phyloP scores from a whole-genome alignment of 2,888 invertebrate genomes.

The Ennomos quercinarius region DNA sequence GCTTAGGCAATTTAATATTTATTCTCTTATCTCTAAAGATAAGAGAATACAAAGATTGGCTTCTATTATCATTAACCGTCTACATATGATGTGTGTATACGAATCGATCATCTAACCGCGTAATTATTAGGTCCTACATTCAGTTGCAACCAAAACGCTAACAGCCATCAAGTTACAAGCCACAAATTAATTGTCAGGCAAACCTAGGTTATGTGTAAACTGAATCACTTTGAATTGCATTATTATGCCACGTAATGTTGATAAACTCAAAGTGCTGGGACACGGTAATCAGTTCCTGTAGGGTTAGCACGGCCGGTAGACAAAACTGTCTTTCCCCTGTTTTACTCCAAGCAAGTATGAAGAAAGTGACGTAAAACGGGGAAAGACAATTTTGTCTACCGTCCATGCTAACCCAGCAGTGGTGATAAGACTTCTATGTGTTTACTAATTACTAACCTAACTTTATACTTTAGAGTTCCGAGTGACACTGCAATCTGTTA shows the following conservation, averaged over 20 bases:
- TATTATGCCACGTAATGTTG: constrained; percentile 47
- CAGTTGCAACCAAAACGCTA: constrained; percentile 16
- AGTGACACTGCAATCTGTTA: too few species aligned
- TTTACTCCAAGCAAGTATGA: too few species aligned
- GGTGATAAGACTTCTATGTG: neutral
- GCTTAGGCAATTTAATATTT: too few species aligned
- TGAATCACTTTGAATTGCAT: constrained; percentile 40
- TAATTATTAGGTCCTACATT: constrained; percentile 18
- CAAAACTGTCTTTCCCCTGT: too few species aligned
- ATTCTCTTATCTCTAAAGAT: too few species aligned
- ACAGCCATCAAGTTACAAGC: constrained; percentile 24
- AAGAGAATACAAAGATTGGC: too few species aligned
- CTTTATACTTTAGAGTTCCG: too few species aligned
- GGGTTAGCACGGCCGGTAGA: too few species aligned
- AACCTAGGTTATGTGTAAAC: constrained; percentile 37
- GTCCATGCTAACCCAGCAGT: too few species aligned
- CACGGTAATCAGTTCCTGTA: constrained; percentile 16
- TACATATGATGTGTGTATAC: neutral
- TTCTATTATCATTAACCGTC: too few species aligned
- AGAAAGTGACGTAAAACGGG: too few species aligned
- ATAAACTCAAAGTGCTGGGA: constrained; percentile 1
- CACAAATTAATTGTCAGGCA: constrained; percentile 39
- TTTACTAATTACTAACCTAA: neutral
- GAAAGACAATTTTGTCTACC: too few species aligned
- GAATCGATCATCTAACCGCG: constrained; percentile 18